Evolutionary conservation across 2,888 invertebrate genomes (phyloP), one percentile per base, ranked within the genome.

Genomic region (Punctoribates punctum): DNA sequence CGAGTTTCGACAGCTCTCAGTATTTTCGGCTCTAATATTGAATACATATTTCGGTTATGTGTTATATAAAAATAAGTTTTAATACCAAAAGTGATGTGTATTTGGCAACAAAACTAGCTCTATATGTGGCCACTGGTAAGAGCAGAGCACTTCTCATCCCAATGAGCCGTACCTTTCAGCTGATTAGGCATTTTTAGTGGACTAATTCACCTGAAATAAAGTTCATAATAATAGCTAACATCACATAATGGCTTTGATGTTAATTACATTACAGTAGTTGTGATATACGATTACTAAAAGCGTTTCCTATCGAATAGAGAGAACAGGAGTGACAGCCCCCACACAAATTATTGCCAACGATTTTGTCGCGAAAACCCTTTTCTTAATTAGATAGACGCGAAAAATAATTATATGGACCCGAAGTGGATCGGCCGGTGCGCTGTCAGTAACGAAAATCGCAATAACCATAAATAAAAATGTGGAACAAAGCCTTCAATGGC

Each of bases 321-420:
- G 11, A 38, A 42, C 42, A 60, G 60, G 1, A 60, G 34, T 72
- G 72, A 72, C 46, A 72, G 25, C 15, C 27, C 27, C 48, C 1
- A 70, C 25, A 73, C n/a, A 38, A 73, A 57, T 73, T 73, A 73
- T 73, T 73, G 73, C 73, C 42, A 25, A 27, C 29, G 27, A 57
- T 73, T 73, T 67, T 51, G 73, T 42, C 73, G 29, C 73, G 27
- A 73, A 73, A 67, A n/a, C 72, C 72, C 72, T 72, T 72, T 72
- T 48, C 72, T 72, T 72, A 72, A 72, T 72, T 72, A 72, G 72
- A 67, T 67, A 23, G 42, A 67, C 67, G 29, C 72, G 72, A 72
- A 48, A 72, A 72, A 72, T 46, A 72, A 72, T 46, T 46, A 72
- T 46, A 11, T 20, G 15, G 13, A 13, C 48, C 15, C 11, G 9